A percentile compares a stretch with the other conserved stretches of the same genome.
Evolutionary conservation across 2,888 invertebrate species (phyloP).

Genomic region (Synanthedon vespiformis): DNA sequence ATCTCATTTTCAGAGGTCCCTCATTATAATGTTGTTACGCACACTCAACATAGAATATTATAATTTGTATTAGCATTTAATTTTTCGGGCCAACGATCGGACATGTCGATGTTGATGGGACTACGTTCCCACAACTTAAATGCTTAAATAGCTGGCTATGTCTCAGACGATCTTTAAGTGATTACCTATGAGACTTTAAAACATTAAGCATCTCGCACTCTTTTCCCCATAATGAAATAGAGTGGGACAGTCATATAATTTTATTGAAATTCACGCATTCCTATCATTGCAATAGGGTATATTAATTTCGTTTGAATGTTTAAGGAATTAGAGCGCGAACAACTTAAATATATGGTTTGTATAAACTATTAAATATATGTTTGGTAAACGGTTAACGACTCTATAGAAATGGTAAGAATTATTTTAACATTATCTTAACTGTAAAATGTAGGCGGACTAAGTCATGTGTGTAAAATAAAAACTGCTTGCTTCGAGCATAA

Average conservation of each 20-base stretch:
- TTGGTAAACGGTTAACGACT: not conserved
- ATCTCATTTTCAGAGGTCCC: conserved; percentile 46
- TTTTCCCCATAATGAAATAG: not conserved
- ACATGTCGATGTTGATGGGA: conserved; percentile 30
- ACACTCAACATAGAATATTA: conserved; percentile 52
- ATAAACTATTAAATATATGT: not conserved
- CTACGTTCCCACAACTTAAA: conserved; percentile 37
- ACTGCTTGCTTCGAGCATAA: no score
- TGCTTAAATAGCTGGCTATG: conserved; percentile 31
- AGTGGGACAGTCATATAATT: not conserved
- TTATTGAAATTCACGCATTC: not conserved
- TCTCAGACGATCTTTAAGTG: conserved; percentile 9
- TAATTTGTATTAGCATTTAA: conserved; percentile 67
- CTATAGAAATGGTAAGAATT: not conserved
- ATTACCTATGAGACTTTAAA: not conserved
- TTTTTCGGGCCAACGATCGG: conserved; percentile 55
- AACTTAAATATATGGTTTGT: not conserved
- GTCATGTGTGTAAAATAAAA: not conserved
- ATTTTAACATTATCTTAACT: not conserved
- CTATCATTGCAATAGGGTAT: not conserved
- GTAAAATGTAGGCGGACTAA: not conserved
- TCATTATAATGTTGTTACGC: conserved; percentile 63
- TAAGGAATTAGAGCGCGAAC: not conserved
- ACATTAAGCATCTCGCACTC: not conserved
- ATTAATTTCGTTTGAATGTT: not conserved